phyloP scores from a whole-genome alignment of 2,888 invertebrate genomes.

The Nemapogon koenigi region DNA sequence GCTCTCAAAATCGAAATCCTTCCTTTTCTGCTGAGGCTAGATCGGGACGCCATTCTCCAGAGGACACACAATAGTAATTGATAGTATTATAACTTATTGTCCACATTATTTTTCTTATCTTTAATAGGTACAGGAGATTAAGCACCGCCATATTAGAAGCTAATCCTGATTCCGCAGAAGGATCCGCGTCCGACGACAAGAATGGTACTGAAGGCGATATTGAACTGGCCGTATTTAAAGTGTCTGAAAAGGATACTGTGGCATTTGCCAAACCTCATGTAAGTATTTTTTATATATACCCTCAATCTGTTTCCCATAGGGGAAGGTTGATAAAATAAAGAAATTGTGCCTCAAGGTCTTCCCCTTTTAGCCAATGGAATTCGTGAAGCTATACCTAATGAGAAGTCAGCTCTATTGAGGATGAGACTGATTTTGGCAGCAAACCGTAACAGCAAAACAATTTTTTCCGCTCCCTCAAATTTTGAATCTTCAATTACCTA shows the following conservation, averaged over 20 bases:
- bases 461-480: too few relatives aligned
- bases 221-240: constrained; percentile 29
- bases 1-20: background rate
- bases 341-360: too few relatives aligned
- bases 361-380: too few relatives aligned
- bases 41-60: background rate
- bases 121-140: constrained; percentile 58
- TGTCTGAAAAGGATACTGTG: constrained; percentile 45
- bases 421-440: too few relatives aligned
- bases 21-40: background rate
- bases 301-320: too few relatives aligned
- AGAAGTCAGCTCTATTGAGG: too few relatives aligned
- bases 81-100: background rate
- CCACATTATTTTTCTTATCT: too few relatives aligned
- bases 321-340: too few relatives aligned
- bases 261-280: constrained; percentile 23
- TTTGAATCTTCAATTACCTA: too few relatives aligned
- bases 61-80: background rate
- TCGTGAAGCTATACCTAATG: too few relatives aligned
- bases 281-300: constrained; percentile 1
- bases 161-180: constrained; percentile 30
- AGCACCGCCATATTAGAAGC: constrained; percentile 46
- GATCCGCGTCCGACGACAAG: constrained; percentile 34
- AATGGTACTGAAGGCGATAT: constrained; percentile 22
- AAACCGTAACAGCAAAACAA: too few relatives aligned